These are phyloP conservation scores for Seira sanloemensis DNA, from an alignment of 2,888 invertebrate species.

Conservation along the genomic window DNA sequence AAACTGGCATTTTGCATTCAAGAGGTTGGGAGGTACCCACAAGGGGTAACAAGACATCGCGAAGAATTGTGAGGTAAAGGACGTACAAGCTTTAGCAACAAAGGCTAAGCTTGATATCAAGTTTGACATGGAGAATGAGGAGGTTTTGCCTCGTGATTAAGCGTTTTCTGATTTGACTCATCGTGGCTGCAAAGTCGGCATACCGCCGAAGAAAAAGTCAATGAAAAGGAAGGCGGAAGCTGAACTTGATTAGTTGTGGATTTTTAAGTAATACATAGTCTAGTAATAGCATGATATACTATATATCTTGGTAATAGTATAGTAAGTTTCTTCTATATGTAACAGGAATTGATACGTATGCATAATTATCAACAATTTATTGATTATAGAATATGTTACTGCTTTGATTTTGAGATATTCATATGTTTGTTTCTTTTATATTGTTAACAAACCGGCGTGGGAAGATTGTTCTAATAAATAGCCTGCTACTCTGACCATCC, in stretches of 20 bases:
- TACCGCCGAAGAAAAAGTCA: constrained; percentile 18
- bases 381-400: constrained; percentile 12
- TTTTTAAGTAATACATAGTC: no score
- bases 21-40: constrained; percentile 10
- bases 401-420: not conserved
- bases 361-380: not conserved
- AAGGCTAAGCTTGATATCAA: constrained; percentile 1
- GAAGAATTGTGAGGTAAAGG: constrained; percentile 14
- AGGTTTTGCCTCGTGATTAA: constrained; percentile 4
- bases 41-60: not conserved
- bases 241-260: constrained; percentile 19
- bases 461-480: not conserved
- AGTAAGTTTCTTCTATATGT: constrained; percentile 16
- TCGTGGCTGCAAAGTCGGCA: not conserved
- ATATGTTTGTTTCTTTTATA: constrained; percentile 3
- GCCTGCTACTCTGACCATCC: not conserved
- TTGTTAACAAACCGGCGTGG: constrained; percentile 2
- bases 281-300: no score
- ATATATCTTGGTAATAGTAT: no score
- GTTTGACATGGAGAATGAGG: constrained; percentile 21
- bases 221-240: constrained; percentile 17
- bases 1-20: not conserved
- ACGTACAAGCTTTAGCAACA: not conserved
- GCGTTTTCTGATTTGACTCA: constrained; percentile 19
- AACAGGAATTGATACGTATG: constrained; percentile 10